These are phyloP conservation scores for Syndactyla subalaris DNA, from an alignment of 2,797 vertebrate species.

Conservation along the genomic window DNA sequence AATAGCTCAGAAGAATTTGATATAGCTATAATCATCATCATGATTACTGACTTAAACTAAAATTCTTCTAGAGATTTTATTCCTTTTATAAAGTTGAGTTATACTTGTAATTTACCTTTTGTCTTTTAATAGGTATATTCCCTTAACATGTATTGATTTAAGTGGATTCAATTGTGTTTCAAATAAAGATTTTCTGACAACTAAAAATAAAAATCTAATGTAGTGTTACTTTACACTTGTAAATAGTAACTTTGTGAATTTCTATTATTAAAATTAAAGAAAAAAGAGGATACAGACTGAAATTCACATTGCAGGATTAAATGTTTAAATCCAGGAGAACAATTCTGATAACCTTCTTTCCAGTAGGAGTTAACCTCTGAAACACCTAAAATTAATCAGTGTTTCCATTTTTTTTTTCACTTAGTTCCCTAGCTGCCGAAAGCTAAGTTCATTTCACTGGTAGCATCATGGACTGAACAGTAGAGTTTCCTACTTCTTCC, in stretches of 20 bases:
- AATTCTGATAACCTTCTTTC: background rate
- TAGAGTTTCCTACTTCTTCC: background rate
- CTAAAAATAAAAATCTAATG: constrained; percentile 27
- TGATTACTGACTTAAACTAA: constrained; percentile 46
- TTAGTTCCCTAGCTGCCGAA: background rate
- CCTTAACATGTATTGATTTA: constrained; percentile 65
- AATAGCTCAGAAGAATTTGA: constrained; percentile 18
- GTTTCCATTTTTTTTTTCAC: background rate
- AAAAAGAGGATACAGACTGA: background rate
- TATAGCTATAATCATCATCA: background rate
- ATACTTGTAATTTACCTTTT: constrained; percentile 54
- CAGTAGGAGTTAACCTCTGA: background rate
- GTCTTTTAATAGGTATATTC: constrained; percentile 54
- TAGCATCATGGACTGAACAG: background rate
- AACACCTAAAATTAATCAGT: background rate
- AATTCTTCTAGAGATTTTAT: constrained; percentile 47
- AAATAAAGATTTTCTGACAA: constrained; percentile 73
- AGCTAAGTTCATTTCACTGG: background rate
- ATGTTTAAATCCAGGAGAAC: background rate
- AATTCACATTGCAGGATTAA: background rate
- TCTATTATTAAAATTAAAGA: background rate
- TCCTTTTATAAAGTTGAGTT: constrained; percentile 62
- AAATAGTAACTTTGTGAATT: background rate
- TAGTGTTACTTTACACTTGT: constrained; percentile 1
- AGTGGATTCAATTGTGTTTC: constrained; percentile 55